Evolutionary conservation across 2,888 invertebrate species (phyloP), one percentile per base, ranked within the genome.

Genomic region (Dynastes maya): DNA sequence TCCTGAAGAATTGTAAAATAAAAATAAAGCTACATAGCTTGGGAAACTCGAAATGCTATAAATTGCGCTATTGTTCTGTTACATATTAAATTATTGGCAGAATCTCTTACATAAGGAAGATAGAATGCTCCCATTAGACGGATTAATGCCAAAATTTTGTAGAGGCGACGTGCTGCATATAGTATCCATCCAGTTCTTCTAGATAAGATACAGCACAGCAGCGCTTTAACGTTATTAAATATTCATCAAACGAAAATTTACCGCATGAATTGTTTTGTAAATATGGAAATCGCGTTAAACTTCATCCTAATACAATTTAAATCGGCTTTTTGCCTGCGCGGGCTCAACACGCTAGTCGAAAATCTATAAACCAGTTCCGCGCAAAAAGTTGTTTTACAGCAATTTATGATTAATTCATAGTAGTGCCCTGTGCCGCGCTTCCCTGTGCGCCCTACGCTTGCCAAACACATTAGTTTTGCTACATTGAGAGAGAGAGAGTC

Each of bases 351-450:
- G 51, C 53, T 76, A 49, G 55, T 67, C 53, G 51, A 76, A 53
- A 76, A 76, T 76, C 76, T 76, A 76, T 76, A 76, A 76, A 53
- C 76, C 76, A 55, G 65, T 53, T 67, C 16, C 65, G 53, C 67
- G 67, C 76, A 76, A 76, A 76, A 76, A 76, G 32, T 67, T 65
- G 76, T 67, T 76, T 76, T 67, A 76, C 76, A 67, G 65, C 67
- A 65, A 76, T 76, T 67, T 76, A 76, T 76, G 76, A 76, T 76
- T 76, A 76, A 76, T 76, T 76, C 76, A 76, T 76, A 76, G 55
- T 55, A 11, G 53, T 55, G 37, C 58, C 71, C 32, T 55, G 37
- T 16, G n/a, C 55, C 16, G 58, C 49, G 32, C 32, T 71, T 55
- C 71, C 58, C 71, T 16, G 16, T 53, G 29, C 32, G 27, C 70